Evolutionary conservation across 2,888 invertebrate genomes (phyloP).

Genomic region (Siphonodentalium dalli): DNA sequence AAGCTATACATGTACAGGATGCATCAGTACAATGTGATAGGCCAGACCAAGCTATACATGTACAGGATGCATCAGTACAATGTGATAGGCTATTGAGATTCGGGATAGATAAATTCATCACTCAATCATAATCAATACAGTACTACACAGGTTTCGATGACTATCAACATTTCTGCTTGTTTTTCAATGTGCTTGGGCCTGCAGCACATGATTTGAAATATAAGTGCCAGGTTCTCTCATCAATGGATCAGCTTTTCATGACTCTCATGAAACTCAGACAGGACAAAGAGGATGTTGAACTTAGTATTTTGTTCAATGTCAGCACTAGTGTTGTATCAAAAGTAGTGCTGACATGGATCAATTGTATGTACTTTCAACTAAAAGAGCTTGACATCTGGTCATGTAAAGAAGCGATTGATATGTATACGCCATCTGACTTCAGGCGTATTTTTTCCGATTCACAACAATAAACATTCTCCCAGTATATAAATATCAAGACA

Average conservation of each 20-base stretch:
- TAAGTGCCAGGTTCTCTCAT: conserved; percentile 1
- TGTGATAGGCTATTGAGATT: neutral
- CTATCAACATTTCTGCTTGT: conserved; percentile 22
- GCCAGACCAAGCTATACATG: too few species aligned
- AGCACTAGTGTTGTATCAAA: conserved; percentile 15
- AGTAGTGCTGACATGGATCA: conserved; percentile 31
- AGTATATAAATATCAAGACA: conserved; percentile 36
- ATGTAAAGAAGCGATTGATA: conserved; percentile 9
- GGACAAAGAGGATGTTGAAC: conserved; percentile 29
- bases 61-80: neutral
- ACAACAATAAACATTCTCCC: conserved; percentile 30
- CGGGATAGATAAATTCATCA: neutral
- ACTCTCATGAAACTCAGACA: conserved; percentile 30
- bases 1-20: neutral
- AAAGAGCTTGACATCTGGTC: conserved; percentile 33
- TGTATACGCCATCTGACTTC: conserved; percentile 29
- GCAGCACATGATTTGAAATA: conserved; percentile 9
- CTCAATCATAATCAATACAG: conserved; percentile 4
- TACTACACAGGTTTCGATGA: conserved; percentile 29
- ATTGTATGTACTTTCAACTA: conserved; percentile 29
- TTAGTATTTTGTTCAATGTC: conserved; percentile 23
- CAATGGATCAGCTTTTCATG: conserved; percentile 27
- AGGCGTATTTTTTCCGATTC: conserved; percentile 24
- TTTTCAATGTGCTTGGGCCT: conserved; percentile 17
- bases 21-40: neutral